A percentile compares a stretch with the other conserved stretches of the same genome.
phyloP scores from a whole-genome alignment of 2,797 vertebrate species.

The Hafferia zeledoni region DNA sequence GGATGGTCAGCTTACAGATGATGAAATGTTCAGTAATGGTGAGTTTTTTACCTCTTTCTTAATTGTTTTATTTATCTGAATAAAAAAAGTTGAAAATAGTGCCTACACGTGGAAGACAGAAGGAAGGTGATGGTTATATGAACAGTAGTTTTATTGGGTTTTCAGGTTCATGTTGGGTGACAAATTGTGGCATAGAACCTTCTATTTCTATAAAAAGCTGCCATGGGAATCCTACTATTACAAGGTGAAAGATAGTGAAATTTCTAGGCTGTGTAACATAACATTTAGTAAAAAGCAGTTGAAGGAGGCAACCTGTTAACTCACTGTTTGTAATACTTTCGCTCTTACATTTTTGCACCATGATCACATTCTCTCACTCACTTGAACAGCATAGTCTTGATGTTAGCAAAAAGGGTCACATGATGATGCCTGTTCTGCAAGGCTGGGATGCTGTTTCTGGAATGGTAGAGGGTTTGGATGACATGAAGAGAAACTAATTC shows the following conservation, averaged over 20 bases:
- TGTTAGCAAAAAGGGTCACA: background rate
- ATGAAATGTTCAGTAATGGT: conserved; percentile 99
- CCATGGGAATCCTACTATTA: background rate
- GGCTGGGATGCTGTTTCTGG: background rate
- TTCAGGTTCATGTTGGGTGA: background rate
- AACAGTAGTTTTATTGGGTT: background rate
- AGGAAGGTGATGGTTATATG: background rate
- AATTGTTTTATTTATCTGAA: background rate
- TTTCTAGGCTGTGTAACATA: fast-evolving
- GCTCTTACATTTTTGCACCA: background rate
- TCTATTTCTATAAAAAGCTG: background rate
- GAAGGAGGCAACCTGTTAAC: background rate
- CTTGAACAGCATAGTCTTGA: background rate
- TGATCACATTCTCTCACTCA: fast-evolving
- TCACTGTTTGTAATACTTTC: background rate
- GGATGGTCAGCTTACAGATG: conserved; percentile 97
- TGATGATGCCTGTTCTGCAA: background rate
- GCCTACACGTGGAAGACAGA: background rate
- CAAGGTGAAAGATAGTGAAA: background rate
- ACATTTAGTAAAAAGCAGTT: background rate
- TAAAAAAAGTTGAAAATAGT: background rate
- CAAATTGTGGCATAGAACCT: background rate
- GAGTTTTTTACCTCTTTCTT: conserved; percentile 47
- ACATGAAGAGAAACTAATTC: background rate
- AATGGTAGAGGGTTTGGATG: background rate